Percentiles rank a stretch among this genome's conserved stretches.
phyloP scores from a whole-genome alignment of 1,140 invertebrate species.

The Pachypsylla venusta region DNA sequence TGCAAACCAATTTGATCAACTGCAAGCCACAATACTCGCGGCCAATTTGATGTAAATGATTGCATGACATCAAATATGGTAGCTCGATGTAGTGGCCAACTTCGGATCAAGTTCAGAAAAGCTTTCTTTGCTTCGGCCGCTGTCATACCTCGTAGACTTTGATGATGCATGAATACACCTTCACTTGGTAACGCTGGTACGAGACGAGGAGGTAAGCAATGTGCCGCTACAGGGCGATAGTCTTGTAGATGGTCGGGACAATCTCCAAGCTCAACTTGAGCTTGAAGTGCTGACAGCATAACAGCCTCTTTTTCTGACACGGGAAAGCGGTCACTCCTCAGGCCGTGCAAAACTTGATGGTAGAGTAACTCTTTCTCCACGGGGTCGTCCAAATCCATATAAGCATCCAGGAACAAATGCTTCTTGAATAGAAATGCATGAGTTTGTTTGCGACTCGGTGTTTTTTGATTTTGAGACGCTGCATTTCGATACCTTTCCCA shows the following conservation, averaged over 20 bases:
- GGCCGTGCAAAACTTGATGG: slow-evolving; percentile 81
- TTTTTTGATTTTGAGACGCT: slow-evolving; percentile 25
- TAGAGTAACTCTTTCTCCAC: slow-evolving; percentile 94
- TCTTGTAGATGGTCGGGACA: slow-evolving; percentile 50
- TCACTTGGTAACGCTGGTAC: slow-evolving; percentile 55
- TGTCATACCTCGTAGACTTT: slow-evolving; percentile 69
- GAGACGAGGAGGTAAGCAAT: slow-evolving; percentile 68
- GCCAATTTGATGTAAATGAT: slow-evolving; percentile 93
- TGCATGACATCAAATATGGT: slow-evolving; percentile 94
- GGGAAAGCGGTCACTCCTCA: slow-evolving; percentile 55
- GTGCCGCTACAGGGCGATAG: slow-evolving; percentile 55
- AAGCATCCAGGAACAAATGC: slow-evolving; percentile 77
- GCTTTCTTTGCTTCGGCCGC: slow-evolving; percentile 75
- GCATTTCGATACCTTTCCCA: slow-evolving; percentile 73
- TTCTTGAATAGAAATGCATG: slow-evolving; percentile 76
- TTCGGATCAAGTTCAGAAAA: slow-evolving; percentile 84
- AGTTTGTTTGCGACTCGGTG: slow-evolving; percentile 29
- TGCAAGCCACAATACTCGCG: slow-evolving; percentile 73
- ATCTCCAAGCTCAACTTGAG: slow-evolving; percentile 81
- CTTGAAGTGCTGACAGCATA: slow-evolving; percentile 85
- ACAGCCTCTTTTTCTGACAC: slow-evolving; percentile 38
- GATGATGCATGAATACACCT: slow-evolving; percentile 71
- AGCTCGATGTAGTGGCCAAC: slow-evolving; percentile 81
- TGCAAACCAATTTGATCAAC: slow-evolving; percentile 88
- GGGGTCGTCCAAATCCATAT: slow-evolving; percentile 65